phyloP scores from a whole-genome alignment of 2,888 invertebrate genomes.

The Biston stratarius region DNA sequence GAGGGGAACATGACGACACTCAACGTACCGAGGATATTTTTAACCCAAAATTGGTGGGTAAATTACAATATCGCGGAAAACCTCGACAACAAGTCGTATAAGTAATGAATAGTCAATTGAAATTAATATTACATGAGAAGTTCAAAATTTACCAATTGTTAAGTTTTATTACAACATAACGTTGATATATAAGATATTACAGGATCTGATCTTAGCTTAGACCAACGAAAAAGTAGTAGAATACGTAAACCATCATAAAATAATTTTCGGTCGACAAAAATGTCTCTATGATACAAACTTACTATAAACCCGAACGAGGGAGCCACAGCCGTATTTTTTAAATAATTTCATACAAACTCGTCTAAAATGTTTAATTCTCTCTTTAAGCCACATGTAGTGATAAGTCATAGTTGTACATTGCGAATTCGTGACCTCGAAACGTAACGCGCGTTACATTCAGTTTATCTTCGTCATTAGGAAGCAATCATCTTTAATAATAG shows the following conservation, averaged over 20 bases:
- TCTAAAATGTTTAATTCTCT: background rate
- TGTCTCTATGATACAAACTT: background rate
- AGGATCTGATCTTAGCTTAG: too few species aligned
- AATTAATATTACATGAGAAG: too few species aligned
- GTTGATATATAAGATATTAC: too few species aligned
- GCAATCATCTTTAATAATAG: conserved; percentile 47
- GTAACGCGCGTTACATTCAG: conserved; percentile 31
- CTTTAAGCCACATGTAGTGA: background rate
- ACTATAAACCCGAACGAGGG: background rate
- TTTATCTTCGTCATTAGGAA: conserved; percentile 48
- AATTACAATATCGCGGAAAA: too few species aligned
- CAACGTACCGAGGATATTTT: too few species aligned
- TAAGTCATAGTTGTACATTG: background rate
- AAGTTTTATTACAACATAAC: too few species aligned
- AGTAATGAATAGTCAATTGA: too few species aligned
- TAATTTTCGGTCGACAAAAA: background rate
- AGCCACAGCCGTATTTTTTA: background rate
- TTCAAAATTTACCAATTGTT: too few species aligned
- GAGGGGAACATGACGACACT: too few species aligned
- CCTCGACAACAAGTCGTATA: too few species aligned
- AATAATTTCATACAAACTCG: background rate
- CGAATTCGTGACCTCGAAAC: conserved; percentile 45
- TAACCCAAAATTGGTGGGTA: too few species aligned
- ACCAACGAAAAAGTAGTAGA: background rate
- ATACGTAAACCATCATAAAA: conserved; percentile 1